phyloP scores from a whole-genome alignment of 2,888 invertebrate genomes.

The Ochropleura plecta region DNA sequence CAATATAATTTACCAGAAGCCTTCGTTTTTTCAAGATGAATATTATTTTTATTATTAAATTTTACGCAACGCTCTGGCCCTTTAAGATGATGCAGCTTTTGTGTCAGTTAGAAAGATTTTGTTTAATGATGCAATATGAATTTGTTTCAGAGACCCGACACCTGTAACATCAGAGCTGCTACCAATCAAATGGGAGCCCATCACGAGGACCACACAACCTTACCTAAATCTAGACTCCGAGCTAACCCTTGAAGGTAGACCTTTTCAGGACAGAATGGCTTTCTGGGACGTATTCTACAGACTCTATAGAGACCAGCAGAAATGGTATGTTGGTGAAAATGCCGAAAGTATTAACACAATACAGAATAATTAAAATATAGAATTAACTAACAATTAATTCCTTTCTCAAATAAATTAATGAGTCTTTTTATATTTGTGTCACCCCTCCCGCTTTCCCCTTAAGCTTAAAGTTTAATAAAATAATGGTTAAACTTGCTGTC shows the following conservation, averaged over 20 bases:
- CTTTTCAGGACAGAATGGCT: constrained; percentile 61
- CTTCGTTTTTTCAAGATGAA: neutral
- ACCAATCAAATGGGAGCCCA: constrained; percentile 63
- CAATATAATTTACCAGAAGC: too few species aligned
- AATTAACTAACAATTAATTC: neutral
- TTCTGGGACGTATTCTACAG: constrained; percentile 70
- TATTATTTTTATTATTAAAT: neutral
- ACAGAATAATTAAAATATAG: neutral
- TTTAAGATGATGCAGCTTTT: neutral
- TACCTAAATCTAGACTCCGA: constrained; percentile 58
- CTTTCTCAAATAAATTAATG: neutral
- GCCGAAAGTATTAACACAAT: neutral
- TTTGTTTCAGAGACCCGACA: constrained; percentile 60
- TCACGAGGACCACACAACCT: constrained; percentile 41
- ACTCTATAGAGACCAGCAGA: constrained; percentile 50
- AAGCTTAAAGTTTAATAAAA: neutral
- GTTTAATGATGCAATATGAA: neutral
- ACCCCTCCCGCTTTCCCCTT: neutral
- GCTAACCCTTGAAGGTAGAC: constrained; percentile 45
- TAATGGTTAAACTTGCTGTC: neutral
- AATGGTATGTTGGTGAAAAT: constrained; percentile 5
- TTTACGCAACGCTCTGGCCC: neutral
- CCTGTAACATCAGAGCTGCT: constrained; percentile 60
- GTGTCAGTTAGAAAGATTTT: neutral
- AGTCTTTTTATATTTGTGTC: neutral